Evolutionary conservation across 2,113 vertebrate genomes (phyloP).

Genomic region (Verasper variegatus): DNA sequence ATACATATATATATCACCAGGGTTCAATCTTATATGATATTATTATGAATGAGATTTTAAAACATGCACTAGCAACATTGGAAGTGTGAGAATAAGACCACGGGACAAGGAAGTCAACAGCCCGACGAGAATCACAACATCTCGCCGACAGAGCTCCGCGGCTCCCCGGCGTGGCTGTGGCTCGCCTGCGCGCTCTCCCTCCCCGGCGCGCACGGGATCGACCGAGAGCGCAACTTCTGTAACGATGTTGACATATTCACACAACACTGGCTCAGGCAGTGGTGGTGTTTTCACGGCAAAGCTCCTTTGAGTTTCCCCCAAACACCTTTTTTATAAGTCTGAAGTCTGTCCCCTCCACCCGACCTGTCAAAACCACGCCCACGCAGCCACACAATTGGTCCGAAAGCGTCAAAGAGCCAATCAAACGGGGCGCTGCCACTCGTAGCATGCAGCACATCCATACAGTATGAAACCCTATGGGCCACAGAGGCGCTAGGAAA

Average conservation of each 20-base stretch:
- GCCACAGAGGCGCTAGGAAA: slow-evolving; percentile 93
- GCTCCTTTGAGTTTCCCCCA: slow-evolving; percentile 87
- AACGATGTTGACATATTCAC: slow-evolving; percentile 93
- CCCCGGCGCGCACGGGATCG: slow-evolving; percentile 28
- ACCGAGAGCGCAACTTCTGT: slow-evolving; percentile 79
- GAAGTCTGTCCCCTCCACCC: slow-evolving; percentile 93
- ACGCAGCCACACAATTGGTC: slow-evolving; percentile 98
- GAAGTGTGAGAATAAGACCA: background rate
- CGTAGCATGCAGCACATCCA: slow-evolving; percentile 93
- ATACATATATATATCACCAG: too few relatives aligned
- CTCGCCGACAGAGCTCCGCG: slow-evolving; percentile 40
- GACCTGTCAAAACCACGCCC: slow-evolving; percentile 99
- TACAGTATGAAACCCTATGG: slow-evolving; percentile 90
- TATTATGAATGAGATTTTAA: background rate
- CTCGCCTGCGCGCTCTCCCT: background rate
- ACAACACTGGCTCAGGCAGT: slow-evolving; percentile 83
- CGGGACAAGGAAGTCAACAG: slow-evolving; percentile 41
- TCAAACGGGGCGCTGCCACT: slow-evolving; percentile 92
- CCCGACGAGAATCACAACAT: slow-evolving; percentile 13
- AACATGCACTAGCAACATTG: background rate
- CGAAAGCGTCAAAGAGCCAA: slow-evolving; percentile 99
- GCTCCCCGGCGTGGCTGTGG: slow-evolving; percentile 40
- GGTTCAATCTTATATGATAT: too few relatives aligned
- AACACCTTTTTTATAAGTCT: slow-evolving; percentile 99
- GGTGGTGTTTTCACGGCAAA: slow-evolving; percentile 89